Evolutionary conservation across 2,113 vertebrate species (phyloP).

Genomic region (Lophotis ruficrista): DNA sequence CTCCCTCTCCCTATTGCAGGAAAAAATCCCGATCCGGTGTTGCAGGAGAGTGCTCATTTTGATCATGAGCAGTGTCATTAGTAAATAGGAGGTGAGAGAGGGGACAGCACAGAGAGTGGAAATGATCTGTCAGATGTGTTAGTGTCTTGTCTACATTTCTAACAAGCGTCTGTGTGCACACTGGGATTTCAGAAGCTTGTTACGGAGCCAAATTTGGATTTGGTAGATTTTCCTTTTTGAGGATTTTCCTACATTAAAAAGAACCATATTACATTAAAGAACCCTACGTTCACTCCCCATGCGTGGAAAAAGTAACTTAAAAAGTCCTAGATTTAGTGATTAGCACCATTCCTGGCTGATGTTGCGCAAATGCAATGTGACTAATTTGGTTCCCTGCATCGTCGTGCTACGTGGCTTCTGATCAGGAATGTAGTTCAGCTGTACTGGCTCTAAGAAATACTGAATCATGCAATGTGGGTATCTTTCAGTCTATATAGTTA

Average conservation of each 20-base stretch:
- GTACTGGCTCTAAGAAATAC: background rate
- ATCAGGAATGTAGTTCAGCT: background rate
- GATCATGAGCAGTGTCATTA: background rate
- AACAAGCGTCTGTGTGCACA: rapidly evolving
- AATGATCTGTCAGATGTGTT: background rate
- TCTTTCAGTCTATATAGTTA: background rate
- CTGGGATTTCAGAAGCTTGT: background rate
- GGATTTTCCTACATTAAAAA: background rate
- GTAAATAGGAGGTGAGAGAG: background rate
- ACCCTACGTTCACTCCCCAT: background rate
- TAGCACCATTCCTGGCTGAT: background rate
- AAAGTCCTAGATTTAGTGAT: background rate
- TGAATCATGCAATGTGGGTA: background rate
- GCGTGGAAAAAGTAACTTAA: rapidly evolving
- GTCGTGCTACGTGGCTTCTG: background rate
- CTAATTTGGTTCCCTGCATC: background rate
- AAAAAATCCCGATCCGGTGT: background rate
- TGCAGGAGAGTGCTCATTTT: background rate
- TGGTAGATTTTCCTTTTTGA: background rate
- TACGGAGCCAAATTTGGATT: background rate
- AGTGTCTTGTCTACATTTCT: background rate
- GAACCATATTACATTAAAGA: background rate
- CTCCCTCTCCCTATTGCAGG: background rate
- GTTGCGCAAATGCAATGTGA: background rate
- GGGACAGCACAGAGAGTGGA: background rate